Base-by-base conservation (phyloP, 2,888 invertebrate species). In the Athrips mouffetella region DNA sequence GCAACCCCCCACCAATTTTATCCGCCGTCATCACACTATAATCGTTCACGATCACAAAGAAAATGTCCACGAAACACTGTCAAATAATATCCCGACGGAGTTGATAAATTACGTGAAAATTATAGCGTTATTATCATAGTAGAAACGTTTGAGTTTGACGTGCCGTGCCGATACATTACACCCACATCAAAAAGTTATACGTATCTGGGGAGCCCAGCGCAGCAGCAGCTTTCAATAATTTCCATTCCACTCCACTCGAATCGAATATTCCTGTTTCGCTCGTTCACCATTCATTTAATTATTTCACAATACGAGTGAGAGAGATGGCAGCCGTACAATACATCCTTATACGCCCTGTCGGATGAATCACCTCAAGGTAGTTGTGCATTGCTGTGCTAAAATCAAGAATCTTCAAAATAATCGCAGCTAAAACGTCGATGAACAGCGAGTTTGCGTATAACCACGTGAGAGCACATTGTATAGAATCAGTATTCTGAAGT, bases 151-250 rank as follows among this genome's bases (percentile, higher is more conserved):
- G 88, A 89, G n/a, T n/a, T n/a, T n/a, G n/a, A n/a, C n/a, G n/a
- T n/a, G n/a, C n/a, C 89, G 82, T 84, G 70, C 77, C 70, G 72
- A 80, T 79, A 85, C 76, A 80, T 72, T 77, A 89, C 89, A 88
- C 88, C 87, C 86, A 88, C 88, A 88, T 85, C 82, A 81, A 88
- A 88, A 84, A 86, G 81, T 81, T 76, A n/a, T n/a, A n/a, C n/a
- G n/a, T 85, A 86, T 84, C 84, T 83, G 74, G 83, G 84, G 80
- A 84, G 72, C 73, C 74, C 30, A 48, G 42, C 46, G 18, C 52
- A 41, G 50, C 73, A 39, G 33, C 75, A 75, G 79, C 83, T 82
- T 83, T 85, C 84, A 82, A 86, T 82, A 86, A 83, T 85, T 84
- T 84, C 85, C 84, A 84, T 83, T 84, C 84, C 83, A 84, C 83